phyloP scores from a whole-genome alignment of 1,140 invertebrate species.

The Drosophila neocordata region DNA sequence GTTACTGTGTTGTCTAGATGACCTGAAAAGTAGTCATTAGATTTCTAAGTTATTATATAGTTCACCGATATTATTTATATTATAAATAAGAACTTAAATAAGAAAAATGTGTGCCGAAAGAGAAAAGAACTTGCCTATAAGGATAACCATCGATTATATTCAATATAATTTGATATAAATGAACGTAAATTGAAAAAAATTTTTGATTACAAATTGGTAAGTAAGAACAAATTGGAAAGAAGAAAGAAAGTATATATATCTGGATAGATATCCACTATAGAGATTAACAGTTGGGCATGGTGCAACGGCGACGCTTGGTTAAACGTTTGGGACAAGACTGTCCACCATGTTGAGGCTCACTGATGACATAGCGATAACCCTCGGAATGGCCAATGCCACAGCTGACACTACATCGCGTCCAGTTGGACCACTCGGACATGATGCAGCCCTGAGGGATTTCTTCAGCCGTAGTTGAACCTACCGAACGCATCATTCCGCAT shows the following conservation, averaged over 20 bases:
- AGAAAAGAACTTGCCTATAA: no score
- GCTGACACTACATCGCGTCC: slow-evolving; percentile 88
- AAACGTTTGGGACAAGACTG: slow-evolving; percentile 86
- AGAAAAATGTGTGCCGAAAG: no score
- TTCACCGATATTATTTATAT: no score
- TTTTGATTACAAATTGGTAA: not conserved
- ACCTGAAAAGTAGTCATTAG: no score
- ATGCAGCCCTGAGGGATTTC: slow-evolving; percentile 85
- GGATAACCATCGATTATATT: no score
- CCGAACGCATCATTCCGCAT: slow-evolving; percentile 83
- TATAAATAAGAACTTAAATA: not conserved
- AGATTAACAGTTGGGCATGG: slow-evolving; percentile 41
- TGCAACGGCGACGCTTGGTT: slow-evolving; percentile 84
- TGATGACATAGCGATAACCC: slow-evolving; percentile 81
- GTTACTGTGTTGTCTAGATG: slow-evolving; percentile 85
- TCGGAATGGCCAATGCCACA: slow-evolving; percentile 84
- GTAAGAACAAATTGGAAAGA: no score
- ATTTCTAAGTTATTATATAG: no score
- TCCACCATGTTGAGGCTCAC: slow-evolving; percentile 87
- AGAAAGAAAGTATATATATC: no score
- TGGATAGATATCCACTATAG: not conserved
- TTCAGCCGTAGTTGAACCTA: not conserved
- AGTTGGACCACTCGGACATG: slow-evolving; percentile 89
- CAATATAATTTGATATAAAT: not conserved
- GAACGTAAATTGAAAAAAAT: not conserved